Conservation (phyloP, 2,888 invertebrate species). For the Xylocampa areola region DNA sequence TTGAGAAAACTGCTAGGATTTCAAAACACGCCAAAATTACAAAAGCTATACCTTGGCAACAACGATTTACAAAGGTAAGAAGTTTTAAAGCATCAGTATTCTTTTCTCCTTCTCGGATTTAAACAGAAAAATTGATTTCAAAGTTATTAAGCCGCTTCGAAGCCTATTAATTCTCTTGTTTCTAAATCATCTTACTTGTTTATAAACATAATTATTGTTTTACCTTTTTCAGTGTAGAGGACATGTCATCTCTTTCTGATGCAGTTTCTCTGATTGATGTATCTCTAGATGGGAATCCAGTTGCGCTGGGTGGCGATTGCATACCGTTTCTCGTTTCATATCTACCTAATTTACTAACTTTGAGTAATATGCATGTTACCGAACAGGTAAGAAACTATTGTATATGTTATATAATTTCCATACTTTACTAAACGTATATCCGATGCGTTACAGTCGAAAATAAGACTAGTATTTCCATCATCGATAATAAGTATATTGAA, state of each 20-base stretch:
- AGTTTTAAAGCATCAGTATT: background rate
- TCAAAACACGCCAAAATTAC: constrained; percentile 93
- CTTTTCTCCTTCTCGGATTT: no score
- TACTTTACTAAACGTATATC: background rate
- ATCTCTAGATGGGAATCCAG: constrained; percentile 96
- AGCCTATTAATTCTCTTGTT: no score
- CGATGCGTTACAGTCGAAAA: background rate
- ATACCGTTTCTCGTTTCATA: constrained; percentile 95
- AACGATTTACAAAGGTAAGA: constrained; percentile 92
- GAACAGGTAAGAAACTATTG: constrained; percentile 89
- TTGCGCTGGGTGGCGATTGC: constrained; percentile 94
- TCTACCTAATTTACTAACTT: constrained; percentile 92
- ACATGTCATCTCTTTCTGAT: constrained; percentile 95
- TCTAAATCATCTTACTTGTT: background rate
- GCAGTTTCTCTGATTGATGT: constrained; percentile 94
- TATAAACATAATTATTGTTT: background rate
- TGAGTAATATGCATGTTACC: constrained; percentile 94
- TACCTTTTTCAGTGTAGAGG: constrained; percentile 92
- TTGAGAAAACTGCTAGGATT: constrained; percentile 95
- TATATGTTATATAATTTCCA: background rate
- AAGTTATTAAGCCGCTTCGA: no score
- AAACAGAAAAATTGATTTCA: no score
- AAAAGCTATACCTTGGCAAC: constrained; percentile 95
- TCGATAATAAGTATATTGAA: no score
- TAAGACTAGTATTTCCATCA: no score